Evolutionary conservation across 1,140 invertebrate species (phyloP), one percentile per base, ranked within the genome.

Genomic region (Megalonaias nervosa): DNA sequence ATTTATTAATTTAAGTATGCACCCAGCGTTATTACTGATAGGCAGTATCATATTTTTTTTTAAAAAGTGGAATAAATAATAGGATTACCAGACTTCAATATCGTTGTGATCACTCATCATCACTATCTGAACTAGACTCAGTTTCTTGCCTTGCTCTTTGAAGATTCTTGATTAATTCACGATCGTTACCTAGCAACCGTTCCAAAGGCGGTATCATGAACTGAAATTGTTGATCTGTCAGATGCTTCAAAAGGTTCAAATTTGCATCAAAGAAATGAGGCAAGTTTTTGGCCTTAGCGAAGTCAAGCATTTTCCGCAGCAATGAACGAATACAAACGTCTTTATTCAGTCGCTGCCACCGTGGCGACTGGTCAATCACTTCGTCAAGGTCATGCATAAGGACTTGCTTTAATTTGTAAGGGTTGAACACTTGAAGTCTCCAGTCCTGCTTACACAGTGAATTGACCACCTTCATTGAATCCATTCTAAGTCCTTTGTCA

Each of bases 331-430:
- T 70, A 67, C 86, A 85, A 31, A 81, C 71, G 55, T 87, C 84
- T 48, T 83, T 65, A 3, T 82, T 74, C 21, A 78, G 68, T 23
- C 86, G 64, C 60, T 87, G 86, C 86, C 86, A 87, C 15, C 86
- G 68, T 15, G 86, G 86, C 4, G 84, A 82, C 60, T 81, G 72
- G 67, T 87, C 86, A 66, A 87, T 79, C 56, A 84, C 81, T 31
- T 81, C 82, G 66, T 87, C 83, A 26, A 84, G 80, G 60, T 87
- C 86, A 59, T 85, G 83, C 48, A 87, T 73, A 2, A 87, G 74
- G 14, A 81, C 81, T 11, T 79, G 85, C 80, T 85, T 84, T 19
- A 87, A 69, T 48, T 87, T 82, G 71, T 84, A 87, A 3, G 77
- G 71, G 2, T 81, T 80, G 26, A 87, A 67, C 17, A 75, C 60